Conservation (phyloP, 1,140 invertebrate genomes). For the Vollenhovia emeryi region DNA sequence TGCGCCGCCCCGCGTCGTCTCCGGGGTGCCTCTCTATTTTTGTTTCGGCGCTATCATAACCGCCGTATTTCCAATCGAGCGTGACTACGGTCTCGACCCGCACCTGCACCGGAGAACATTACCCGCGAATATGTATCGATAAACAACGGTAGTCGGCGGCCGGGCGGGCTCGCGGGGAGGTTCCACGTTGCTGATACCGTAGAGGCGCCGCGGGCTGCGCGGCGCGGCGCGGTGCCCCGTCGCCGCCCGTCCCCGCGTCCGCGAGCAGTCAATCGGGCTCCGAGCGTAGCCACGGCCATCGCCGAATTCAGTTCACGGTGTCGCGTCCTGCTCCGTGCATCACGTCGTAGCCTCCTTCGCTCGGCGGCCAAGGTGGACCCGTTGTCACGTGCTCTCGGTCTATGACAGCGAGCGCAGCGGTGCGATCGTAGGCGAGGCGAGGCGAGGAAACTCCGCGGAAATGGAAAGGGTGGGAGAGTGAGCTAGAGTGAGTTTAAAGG, state of each 20-base stretch:
- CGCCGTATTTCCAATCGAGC: constrained; percentile 9
- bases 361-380: constrained; percentile 53
- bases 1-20: background rate
- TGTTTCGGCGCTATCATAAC: background rate
- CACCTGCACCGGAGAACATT: background rate
- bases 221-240: constrained; percentile 58
- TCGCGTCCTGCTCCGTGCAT: constrained; percentile 54
- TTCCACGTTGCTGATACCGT: too few species aligned
- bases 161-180: constrained; percentile 36
- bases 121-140: constrained; percentile 30
- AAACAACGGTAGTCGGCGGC: constrained; percentile 25
- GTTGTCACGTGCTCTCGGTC: constrained; percentile 57
- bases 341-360: constrained; percentile 29
- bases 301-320: constrained; percentile 77
- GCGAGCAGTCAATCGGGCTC: constrained; percentile 76
- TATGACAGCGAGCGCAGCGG: background rate
- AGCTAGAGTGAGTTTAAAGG: too few species aligned
- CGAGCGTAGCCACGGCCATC: constrained; percentile 70
- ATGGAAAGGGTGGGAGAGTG: background rate
- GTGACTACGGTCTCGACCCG: background rate
- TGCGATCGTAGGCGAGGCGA: background rate
- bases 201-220: constrained; percentile 66
- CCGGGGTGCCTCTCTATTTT: background rate
- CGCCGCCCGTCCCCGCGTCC: constrained; percentile 35
- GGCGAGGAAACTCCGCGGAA: background rate